These are phyloP conservation scores for Callaeas wilsoni DNA, from an alignment of 2,113 vertebrate species.

Conservation along the genomic window DNA sequence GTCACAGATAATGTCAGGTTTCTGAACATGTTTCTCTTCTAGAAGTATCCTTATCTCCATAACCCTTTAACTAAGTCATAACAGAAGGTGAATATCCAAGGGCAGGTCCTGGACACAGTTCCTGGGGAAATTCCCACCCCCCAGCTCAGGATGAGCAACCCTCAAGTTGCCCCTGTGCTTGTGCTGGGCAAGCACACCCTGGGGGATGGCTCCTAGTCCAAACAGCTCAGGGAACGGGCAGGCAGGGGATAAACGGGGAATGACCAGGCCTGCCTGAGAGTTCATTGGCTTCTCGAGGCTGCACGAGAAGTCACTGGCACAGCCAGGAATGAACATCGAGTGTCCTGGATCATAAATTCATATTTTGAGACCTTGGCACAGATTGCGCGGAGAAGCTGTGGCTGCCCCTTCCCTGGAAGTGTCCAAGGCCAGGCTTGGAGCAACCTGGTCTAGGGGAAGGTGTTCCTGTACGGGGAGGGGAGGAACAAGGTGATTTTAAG, in stretches of 20 bases:
- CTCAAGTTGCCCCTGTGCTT: background rate
- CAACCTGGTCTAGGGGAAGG: background rate
- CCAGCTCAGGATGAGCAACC: background rate
- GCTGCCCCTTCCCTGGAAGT: background rate
- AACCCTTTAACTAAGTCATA: background rate
- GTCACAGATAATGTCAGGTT: slow-evolving; percentile 2
- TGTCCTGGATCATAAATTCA: background rate
- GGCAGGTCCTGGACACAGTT: background rate
- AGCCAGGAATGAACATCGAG: background rate
- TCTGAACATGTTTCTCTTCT: background rate
- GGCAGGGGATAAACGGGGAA: background rate
- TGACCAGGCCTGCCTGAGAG: background rate
- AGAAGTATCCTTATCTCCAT: background rate
- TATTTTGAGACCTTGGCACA: background rate
- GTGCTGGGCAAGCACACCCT: background rate
- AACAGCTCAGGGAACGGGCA: background rate
- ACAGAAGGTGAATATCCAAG: background rate
- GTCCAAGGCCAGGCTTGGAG: background rate
- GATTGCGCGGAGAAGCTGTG: background rate
- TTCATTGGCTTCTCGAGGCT: background rate
- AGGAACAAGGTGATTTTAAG: too few species aligned
- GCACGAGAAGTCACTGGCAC: background rate
- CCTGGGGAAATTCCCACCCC: background rate
- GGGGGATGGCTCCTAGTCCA: background rate
- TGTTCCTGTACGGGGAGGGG: too few species aligned